These are phyloP conservation scores for Bombus sibiricus DNA, from an alignment of 1,140 invertebrate genomes.

Conservation along the genomic window DNA sequence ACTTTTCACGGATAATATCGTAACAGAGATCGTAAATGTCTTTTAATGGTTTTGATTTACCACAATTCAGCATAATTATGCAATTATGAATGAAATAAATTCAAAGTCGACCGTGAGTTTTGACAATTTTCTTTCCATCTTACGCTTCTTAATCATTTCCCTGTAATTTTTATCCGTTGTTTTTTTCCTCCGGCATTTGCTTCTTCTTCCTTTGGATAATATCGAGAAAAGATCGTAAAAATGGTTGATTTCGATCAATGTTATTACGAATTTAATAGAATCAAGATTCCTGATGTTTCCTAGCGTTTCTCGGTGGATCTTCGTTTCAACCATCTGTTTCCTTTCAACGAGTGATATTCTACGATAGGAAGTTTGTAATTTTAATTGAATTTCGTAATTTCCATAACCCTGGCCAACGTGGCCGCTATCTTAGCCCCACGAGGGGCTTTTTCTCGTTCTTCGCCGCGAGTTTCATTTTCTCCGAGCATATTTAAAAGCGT, in stretches of 20 bases:
- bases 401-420: neutral
- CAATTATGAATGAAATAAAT: neutral
- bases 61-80: neutral
- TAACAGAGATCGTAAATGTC: too few relatives aligned
- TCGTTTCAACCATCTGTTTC: neutral
- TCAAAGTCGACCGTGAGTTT: neutral
- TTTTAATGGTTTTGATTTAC: neutral
- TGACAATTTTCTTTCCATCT: neutral
- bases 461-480: neutral
- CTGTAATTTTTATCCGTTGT: neutral
- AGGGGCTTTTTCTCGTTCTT: neutral
- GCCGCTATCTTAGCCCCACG: neutral
- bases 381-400: conserved; percentile 37
- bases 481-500: conserved; percentile 6
- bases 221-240: neutral
- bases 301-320: neutral
- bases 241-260: neutral
- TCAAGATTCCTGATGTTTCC: neutral
- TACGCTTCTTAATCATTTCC: too few relatives aligned
- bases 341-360: neutral
- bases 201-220: neutral
- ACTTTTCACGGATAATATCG: too few relatives aligned
- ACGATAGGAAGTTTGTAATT: conserved; percentile 16
- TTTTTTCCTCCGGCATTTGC: neutral
- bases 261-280: neutral